phyloP scores from a whole-genome alignment of 2,888 invertebrate genomes.

The Standfussiana lucernea region DNA sequence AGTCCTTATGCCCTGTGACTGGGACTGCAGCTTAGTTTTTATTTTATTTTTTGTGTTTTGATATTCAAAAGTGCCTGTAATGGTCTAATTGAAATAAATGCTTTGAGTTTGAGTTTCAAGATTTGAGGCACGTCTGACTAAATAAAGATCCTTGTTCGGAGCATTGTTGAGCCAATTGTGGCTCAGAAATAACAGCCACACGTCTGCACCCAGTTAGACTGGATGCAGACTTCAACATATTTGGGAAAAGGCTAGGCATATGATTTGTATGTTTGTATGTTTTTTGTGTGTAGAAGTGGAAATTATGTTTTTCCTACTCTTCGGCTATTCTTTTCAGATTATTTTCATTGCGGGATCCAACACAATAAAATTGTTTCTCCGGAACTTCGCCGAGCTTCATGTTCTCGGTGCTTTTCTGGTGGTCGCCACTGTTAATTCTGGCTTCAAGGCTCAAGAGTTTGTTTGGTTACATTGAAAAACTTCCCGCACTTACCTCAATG shows the following conservation, averaged over 20 bases:
- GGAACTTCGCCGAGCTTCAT: too few species aligned
- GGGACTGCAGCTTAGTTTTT: too few species aligned
- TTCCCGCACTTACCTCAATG: neutral
- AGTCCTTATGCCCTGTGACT: too few species aligned
- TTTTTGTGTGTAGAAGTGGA: neutral
- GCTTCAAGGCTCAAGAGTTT: neutral
- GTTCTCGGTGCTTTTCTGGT: neutral
- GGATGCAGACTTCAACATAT: neutral
- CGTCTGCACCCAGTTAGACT: neutral
- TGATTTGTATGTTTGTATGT: too few species aligned
- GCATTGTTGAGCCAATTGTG: neutral
- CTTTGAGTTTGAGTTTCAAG: too few species aligned
- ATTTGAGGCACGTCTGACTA: too few species aligned
- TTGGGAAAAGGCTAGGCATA: neutral
- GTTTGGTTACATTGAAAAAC: neutral
- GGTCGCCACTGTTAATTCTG: neutral
- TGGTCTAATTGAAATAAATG: too few species aligned
- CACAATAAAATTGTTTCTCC: neutral
- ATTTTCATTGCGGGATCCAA: neutral
- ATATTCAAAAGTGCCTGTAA: too few species aligned
- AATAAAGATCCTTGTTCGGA: neutral
- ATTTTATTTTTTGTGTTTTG: too few species aligned
- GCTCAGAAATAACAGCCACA: neutral
- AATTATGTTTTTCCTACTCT: slow-evolving; percentile 1
- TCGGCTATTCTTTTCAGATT: too few species aligned